Base-by-base conservation (phyloP, 2,113 vertebrate species). In the Platichthys flesus region DNA sequence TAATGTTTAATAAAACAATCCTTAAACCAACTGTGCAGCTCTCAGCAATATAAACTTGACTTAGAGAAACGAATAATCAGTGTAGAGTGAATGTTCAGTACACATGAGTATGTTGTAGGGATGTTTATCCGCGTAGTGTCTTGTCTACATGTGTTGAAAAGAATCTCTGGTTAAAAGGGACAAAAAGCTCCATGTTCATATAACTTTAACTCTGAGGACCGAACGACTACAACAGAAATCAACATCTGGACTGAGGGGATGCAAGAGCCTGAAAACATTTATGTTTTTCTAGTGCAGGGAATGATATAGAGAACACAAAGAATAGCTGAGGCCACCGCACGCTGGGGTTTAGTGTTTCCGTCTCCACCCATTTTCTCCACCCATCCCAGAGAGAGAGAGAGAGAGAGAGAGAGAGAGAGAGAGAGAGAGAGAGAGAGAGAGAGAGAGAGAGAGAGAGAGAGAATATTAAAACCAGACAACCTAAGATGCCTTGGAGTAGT, bases 351-450 rank as follows among this genome's bases (percentile, higher is more conserved):
- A 78, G 49, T 37, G 64, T 63, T 68, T 15, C 35, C 79, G 31
- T 67, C 85, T 78, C 90, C 85, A 31, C 84, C 89, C 85, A 78
- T 57, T 51, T 64, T 78, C 86, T 81, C 85, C 87, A 84, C 89
- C 89, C 86, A 81, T 69, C 26, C 20, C 37, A 23, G 10, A 68
- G 16, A 68, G 21, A 67, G 15, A 54, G 14, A 68, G 18, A 66
- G 24, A 23, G 4, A 63, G 24, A 61, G 9, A 62, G n/a, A 55
- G 52, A 65, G 23, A 76, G 54, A 57, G 10, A 68, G 16, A 68
- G 21, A 67, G 15, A 54, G 14, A 68, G 5, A 75, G 42, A 18
- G 5, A 71, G 24, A 68, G 45, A 24, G 52, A 65, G 23, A 76
- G 54, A 57, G 10, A 68, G 16, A 68, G 21, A 67, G 15, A 54